A percentile compares a stretch with the other conserved stretches of the same genome.
phyloP scores from a whole-genome alignment of 2,113 vertebrate species.

The Carassius auratus region DNA sequence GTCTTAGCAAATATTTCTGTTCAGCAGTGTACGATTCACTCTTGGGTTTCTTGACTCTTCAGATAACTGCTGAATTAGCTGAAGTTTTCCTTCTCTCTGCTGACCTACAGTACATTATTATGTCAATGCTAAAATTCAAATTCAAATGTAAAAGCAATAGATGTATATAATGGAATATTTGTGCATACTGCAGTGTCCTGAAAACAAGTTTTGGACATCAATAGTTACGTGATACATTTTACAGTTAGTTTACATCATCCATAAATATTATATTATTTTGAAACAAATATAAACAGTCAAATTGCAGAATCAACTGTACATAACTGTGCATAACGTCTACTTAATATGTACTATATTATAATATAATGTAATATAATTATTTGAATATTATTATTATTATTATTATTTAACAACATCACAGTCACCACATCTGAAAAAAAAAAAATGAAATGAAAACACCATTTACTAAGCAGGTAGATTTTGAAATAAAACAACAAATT shows the following conservation, averaged over 20 bases:
- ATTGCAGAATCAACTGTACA: not conserved
- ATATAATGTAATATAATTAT: too few species aligned
- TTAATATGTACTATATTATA: too few species aligned
- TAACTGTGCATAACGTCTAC: too few species aligned
- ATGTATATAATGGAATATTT: not conserved
- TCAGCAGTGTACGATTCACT: not conserved
- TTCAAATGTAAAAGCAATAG: not conserved
- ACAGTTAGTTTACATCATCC: not conserved
- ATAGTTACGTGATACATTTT: not conserved
- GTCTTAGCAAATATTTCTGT: slow-evolving; percentile 26
- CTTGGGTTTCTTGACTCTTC: not conserved
- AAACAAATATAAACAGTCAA: not conserved
- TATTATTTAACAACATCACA: too few species aligned
- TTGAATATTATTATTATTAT: too few species aligned
- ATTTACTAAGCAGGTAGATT: not conserved
- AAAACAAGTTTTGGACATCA: not conserved
- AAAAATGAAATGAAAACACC: not conserved
- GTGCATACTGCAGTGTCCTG: not conserved
- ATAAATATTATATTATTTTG: not conserved
- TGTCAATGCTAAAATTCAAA: not conserved
- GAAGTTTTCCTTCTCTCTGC: not conserved
- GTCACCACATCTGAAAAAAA: not conserved
- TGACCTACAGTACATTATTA: not conserved
- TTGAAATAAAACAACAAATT: not conserved
- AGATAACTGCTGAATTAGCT: not conserved